These are phyloP conservation scores for Nezara viridula DNA, from an alignment of 2,888 invertebrate species.

Conservation along the genomic window DNA sequence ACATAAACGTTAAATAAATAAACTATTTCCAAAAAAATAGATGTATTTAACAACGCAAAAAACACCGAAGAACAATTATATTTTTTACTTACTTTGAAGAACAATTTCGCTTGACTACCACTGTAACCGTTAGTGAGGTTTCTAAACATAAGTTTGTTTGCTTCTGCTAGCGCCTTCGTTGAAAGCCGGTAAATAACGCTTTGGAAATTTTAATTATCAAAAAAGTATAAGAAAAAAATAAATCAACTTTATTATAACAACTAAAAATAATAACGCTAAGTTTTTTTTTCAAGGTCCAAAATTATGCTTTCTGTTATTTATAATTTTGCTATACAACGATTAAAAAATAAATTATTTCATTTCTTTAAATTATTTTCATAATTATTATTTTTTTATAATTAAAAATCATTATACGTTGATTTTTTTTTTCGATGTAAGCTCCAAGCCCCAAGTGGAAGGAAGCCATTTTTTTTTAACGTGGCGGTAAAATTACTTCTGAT, in stretches of 20 bases:
- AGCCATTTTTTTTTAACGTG: neutral
- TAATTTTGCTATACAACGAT: neutral
- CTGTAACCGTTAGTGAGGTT: conserved; percentile 48
- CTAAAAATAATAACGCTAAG: neutral
- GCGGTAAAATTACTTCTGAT: neutral
- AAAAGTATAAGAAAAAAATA: neutral
- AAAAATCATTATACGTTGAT: neutral
- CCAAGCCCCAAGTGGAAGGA: neutral
- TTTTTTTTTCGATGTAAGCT: neutral
- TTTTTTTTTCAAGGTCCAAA: neutral
- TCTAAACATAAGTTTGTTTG: conserved; percentile 45
- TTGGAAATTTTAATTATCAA: neutral
- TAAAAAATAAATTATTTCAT: neutral
- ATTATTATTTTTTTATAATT: neutral
- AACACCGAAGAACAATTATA: conserved; percentile 9
- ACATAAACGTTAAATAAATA: conserved; percentile 17
- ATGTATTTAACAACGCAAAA: neutral
- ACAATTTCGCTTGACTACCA: conserved; percentile 42
- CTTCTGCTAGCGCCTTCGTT: conserved; percentile 29
- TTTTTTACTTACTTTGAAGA: conserved; percentile 32
- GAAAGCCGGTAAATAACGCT: conserved; percentile 14
- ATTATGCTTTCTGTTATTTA: neutral
- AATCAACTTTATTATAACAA: neutral
- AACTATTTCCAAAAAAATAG: conserved; percentile 6
- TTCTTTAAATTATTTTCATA: neutral